Evolutionary conservation across 2,113 vertebrate genomes (phyloP), one percentile per base, ranked within the genome.

Genomic region (Chloroceryle aenea): DNA sequence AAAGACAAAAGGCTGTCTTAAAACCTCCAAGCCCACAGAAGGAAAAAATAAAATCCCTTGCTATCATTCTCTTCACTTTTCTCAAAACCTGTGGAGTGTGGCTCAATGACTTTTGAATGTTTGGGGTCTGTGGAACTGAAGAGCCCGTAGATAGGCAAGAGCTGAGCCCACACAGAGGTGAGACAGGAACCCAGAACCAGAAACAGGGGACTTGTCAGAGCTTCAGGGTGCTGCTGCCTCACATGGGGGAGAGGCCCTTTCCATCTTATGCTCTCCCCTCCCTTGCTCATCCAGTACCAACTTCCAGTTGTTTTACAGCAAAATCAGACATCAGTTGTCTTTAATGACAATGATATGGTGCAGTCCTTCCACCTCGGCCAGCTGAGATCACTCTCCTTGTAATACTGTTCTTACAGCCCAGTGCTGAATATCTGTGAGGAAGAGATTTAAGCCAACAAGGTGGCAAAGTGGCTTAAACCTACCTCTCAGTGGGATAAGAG

Each of bases 281-380:
- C 25, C 23, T 12, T 48, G 25, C 27, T 80, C 58, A 73, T 17
- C 40, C 20, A 29, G 22, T 21, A 19, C 19, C 59, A 73, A 3
- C 30, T 36, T 47, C 63, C 36, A 69, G 19, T 27, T 29, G 14
- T 69, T 91, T 87, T 66, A 53, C 58, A 58, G 45, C 8, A 34
- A 90, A 40, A 64, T 36, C 58, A 68, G 66, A 14, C 9, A 42
- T 6, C 15, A 22, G 1, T 52, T 29, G 12, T 2, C 0, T 10
- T 52, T 32, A 62, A 67, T 1, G 5, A 10, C 55, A 50, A 26
- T 11, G 53, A 23, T 16, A 17, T 1, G 58, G 23, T 2, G 8
- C 0, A 4, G 6, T 40, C 6, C 73, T 30, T 53, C 53, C 0
- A 0, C 23, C 22, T 25, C 0, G 1, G 48, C 62, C 63, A 69